Conservation (phyloP, 2,113 vertebrate species). For the Mellivora capensis region DNA sequence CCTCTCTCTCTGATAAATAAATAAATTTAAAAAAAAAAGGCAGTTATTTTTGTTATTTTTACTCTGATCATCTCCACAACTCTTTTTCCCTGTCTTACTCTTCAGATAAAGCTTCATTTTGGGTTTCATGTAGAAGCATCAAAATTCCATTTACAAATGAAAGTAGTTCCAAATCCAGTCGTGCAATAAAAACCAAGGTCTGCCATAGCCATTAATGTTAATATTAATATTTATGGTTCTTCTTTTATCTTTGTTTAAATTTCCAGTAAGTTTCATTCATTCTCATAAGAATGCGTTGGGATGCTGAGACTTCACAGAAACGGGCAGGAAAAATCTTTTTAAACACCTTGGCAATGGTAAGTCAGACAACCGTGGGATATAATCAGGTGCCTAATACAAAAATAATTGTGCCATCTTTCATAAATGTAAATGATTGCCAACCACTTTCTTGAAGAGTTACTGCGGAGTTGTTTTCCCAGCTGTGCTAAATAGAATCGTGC, state of each 20-base stretch:
- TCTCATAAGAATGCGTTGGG: neutral
- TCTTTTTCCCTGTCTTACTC: neutral
- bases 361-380: neutral
- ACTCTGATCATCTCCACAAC: neutral
- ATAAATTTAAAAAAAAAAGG: neutral
- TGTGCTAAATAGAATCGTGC: neutral
- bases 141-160: neutral
- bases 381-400: conserved; percentile 22
- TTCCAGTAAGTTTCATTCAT: neutral
- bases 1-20: too few relatives aligned
- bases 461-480: neutral
- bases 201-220: neutral
- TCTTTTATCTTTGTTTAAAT: neutral
- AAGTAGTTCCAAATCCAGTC: neutral
- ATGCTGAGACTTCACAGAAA: neutral
- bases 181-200: neutral
- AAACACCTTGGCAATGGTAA: conserved; percentile 21
- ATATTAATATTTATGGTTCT: neutral
- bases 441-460: neutral
- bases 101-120: neutral
- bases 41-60: neutral
- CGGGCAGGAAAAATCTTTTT: neutral
- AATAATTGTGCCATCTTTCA: neutral
- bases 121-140: neutral
- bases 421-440: neutral